A percentile compares a stretch with the other conserved stretches of the same genome.
These are phyloP conservation scores for Pseudocheirus occidentalis DNA, from an alignment of 2,797 vertebrate species.

Conservation along the genomic window DNA sequence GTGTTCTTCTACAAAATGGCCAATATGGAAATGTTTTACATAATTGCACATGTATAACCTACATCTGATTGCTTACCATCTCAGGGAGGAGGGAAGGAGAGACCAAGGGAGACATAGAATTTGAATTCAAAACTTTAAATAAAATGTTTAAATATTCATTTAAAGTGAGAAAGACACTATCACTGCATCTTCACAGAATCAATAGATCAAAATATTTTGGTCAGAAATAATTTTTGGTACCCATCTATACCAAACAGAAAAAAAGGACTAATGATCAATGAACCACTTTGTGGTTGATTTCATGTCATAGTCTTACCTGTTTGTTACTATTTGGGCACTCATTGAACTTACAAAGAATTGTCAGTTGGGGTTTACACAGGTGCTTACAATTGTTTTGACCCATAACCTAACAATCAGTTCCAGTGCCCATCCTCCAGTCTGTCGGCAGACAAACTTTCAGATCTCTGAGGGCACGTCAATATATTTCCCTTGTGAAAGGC, in stretches of 20 bases:
- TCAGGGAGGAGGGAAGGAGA: too few relatives aligned
- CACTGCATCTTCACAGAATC: background rate
- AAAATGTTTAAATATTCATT: too few relatives aligned
- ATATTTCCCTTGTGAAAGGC: background rate
- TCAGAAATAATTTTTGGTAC: background rate
- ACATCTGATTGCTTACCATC: too few relatives aligned
- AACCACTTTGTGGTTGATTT: background rate
- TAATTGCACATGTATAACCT: too few relatives aligned
- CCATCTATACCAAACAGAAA: background rate
- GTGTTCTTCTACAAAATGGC: too few relatives aligned
- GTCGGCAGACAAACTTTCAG: constrained; percentile 9
- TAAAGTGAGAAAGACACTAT: background rate
- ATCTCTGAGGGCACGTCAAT: constrained; percentile 20
- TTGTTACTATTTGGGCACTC: background rate
- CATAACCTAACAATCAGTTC: background rate
- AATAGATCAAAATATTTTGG: background rate
- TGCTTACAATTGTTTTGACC: background rate
- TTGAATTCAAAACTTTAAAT: too few relatives aligned
- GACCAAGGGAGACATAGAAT: too few relatives aligned
- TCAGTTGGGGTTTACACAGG: background rate
- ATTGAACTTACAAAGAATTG: background rate
- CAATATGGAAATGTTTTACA: too few relatives aligned
- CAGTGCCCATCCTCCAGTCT: background rate
- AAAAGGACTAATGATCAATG: background rate
- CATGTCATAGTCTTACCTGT: background rate